phyloP scores from a whole-genome alignment of 2,797 vertebrate genomes.

The Acipenser ruthenus region DNA sequence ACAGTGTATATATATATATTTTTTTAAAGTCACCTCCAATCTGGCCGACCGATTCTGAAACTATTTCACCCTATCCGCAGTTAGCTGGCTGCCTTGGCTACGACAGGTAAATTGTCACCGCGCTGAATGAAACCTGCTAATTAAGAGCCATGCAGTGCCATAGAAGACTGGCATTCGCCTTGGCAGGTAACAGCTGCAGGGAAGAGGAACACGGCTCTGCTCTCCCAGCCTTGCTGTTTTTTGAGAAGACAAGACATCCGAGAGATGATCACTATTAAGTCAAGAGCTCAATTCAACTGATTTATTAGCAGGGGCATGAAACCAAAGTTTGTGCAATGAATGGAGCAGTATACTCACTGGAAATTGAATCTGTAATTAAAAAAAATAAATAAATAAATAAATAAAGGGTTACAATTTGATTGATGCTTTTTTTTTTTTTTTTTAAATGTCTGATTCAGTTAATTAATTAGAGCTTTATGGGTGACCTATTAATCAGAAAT shows the following conservation, averaged over 20 bases:
- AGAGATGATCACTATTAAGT: neutral
- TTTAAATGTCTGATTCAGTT: too few relatives aligned
- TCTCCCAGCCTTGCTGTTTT: too few relatives aligned
- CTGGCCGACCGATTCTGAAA: constrained; percentile 20
- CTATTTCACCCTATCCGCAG: neutral
- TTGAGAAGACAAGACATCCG: constrained; percentile 6
- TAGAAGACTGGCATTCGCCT: constrained; percentile 15
- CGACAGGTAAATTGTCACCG: constrained; percentile 34
- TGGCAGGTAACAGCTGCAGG: constrained; percentile 12
- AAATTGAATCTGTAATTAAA: constrained; percentile 2
- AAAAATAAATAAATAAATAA: too few relatives aligned
- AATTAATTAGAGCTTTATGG: too few relatives aligned
- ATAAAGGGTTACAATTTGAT: too few relatives aligned
- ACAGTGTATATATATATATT: too few relatives aligned
- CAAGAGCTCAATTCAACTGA: neutral
- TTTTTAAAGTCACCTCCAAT: constrained; percentile 22
- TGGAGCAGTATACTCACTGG: neutral
- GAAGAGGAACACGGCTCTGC: constrained; percentile 6
- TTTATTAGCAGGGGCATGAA: constrained; percentile 1
- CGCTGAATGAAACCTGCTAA: constrained; percentile 27
- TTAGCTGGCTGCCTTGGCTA: constrained; percentile 17
- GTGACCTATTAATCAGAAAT: too few relatives aligned
- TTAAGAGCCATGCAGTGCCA: constrained; percentile 28
- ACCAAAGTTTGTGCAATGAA: constrained; percentile 1
- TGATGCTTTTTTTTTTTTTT: too few relatives aligned